These are phyloP conservation scores for Etheostoma spectabile DNA, from an alignment of 2,113 vertebrate genomes.

Conservation along the genomic window DNA sequence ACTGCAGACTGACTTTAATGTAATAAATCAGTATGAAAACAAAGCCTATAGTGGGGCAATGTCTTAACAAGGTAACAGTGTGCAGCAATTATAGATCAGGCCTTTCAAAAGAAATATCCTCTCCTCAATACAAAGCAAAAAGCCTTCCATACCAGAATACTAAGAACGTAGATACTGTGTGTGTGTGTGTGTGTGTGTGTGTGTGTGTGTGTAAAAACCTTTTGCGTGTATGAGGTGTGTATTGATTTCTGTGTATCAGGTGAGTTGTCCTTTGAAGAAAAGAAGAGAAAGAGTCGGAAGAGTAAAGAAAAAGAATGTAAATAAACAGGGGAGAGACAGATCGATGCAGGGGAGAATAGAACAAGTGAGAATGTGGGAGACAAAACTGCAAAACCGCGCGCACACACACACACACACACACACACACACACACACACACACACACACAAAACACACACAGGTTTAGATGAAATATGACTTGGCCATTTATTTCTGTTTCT, in stretches of 20 bases:
- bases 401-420: background rate
- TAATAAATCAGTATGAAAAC: slow-evolving; percentile 62
- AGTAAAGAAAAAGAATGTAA: slow-evolving; percentile 58
- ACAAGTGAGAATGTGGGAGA: slow-evolving; percentile 39
- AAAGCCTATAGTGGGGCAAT: slow-evolving; percentile 43
- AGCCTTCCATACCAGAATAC: slow-evolving; percentile 44
- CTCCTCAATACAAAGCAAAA: slow-evolving; percentile 35
- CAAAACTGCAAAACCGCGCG: background rate
- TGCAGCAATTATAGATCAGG: slow-evolving; percentile 61
- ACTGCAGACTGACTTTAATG: slow-evolving; percentile 32
- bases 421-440: background rate
- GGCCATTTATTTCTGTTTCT: slow-evolving; percentile 81
- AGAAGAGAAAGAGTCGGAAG: slow-evolving; percentile 39
- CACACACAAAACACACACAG: background rate
- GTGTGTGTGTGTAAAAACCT: background rate
- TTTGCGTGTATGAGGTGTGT: slow-evolving; percentile 33
- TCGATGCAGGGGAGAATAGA: slow-evolving; percentile 56
- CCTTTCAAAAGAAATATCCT: slow-evolving; percentile 65
- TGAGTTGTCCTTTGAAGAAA: slow-evolving; percentile 67
- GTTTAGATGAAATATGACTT: slow-evolving; percentile 44
- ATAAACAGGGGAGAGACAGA: slow-evolving; percentile 27
- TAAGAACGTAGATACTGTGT: slow-evolving; percentile 26
- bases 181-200: background rate
- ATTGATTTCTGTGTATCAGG: slow-evolving; percentile 61
- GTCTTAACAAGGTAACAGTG: slow-evolving; percentile 51